Evolutionary conservation across 2,113 vertebrate genomes (phyloP), one percentile per base, ranked within the genome.

Genomic region (Ornithorhynchus anatinus): DNA sequence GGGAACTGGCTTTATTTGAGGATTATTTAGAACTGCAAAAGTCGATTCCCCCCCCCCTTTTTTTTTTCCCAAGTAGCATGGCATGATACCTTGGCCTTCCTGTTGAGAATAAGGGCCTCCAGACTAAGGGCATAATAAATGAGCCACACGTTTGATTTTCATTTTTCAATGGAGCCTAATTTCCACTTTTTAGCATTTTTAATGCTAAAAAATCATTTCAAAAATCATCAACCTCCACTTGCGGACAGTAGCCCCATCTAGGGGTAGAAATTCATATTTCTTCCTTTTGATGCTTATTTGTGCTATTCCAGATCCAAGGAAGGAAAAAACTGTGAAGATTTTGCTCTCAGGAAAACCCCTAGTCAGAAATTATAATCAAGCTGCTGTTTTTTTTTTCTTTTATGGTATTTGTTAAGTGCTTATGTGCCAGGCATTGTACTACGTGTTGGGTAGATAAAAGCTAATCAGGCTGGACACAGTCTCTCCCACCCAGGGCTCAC

Each of bases 201-300:
- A n/a, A n/a, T n/a, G n/a, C n/a, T n/a, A n/a, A n/a, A n/a, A n/a
- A n/a, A n/a, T n/a, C n/a, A n/a, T n/a, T n/a, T n/a, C n/a, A 36
- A 69, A 45, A 35, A 27, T 35, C 19, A 1, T 38, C 2, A 2
- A 2, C 7, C 39, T 43, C 5, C 22, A 37, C 1, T n/a, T 10
- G 65, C 3, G 20, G 91, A 10, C 86, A 8, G 71, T 5, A 79
- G 77, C 90, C 52, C 92, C 93, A 91, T 81, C 92, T 93, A 92
- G 90, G 81, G 92, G 90, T 23, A 10, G 33, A 6, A 33, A 1
- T 1, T 16, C 20, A 13, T 5, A 68, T 27, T 36, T 70, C 72
- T 32, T 39, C 40, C 62, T n/a, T 1, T 35, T 54, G 52, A 20
- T 16, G 19, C 35, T n/a, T n/a, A n/a, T n/a, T n/a, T n/a, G n/a